phyloP scores from a whole-genome alignment of 2,888 invertebrate species.

The Papilio gigon region DNA sequence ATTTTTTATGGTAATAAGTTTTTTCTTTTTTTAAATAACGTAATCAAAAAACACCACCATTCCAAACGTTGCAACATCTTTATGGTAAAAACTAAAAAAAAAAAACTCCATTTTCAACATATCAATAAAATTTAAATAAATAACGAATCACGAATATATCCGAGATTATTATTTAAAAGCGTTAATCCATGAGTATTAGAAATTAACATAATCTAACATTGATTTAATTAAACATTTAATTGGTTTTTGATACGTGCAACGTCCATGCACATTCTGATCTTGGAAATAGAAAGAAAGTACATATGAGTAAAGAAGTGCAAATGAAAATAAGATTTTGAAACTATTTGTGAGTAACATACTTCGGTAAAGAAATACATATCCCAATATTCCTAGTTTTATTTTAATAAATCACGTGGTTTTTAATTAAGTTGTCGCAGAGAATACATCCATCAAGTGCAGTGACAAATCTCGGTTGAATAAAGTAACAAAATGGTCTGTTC shows the following conservation, averaged over 20 bases:
- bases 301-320: too few species aligned
- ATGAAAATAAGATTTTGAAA: too few species aligned
- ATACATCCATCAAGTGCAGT: neutral
- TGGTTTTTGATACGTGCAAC: neutral
- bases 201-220: conserved; percentile 2
- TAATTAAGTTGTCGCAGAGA: neutral
- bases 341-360: too few species aligned
- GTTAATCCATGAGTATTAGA: conserved; percentile 6
- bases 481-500: neutral
- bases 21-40: neutral
- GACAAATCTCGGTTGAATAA: neutral
- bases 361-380: too few species aligned
- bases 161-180: conserved; percentile 18
- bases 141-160: neutral
- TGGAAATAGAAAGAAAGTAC: too few species aligned
- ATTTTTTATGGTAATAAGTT: neutral
- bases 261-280: too few species aligned
- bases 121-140: conserved; percentile 17
- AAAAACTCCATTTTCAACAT: neutral
- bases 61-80: neutral
- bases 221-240: neutral
- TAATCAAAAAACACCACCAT: neutral
- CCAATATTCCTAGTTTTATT: too few species aligned
- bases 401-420: too few species aligned
- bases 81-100: neutral